phyloP scores from a whole-genome alignment of 2,113 vertebrate species.

The Catharus fuscescens region DNA sequence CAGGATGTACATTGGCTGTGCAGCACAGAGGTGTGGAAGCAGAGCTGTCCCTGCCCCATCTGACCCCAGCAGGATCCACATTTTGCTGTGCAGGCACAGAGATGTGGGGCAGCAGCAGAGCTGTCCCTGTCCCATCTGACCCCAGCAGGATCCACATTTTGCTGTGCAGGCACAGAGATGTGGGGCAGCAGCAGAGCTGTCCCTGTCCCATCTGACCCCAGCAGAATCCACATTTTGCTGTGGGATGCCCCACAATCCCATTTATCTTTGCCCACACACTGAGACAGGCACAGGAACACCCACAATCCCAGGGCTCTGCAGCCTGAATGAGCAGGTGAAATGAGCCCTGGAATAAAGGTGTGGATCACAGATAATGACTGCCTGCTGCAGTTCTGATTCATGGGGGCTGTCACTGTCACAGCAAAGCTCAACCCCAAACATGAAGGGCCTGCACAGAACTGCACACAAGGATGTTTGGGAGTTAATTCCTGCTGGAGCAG shows the following conservation, averaged over 20 bases:
- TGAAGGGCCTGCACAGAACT: not conserved
- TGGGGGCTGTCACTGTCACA: not conserved
- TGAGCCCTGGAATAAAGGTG: not conserved
- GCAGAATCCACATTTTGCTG: too few relatives aligned
- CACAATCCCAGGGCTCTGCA: not conserved
- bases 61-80: not conserved
- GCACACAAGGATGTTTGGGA: not conserved
- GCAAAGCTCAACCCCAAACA: not conserved
- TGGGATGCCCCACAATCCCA: not conserved
- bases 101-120: not conserved
- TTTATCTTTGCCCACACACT: not conserved
- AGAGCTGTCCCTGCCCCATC: not conserved
- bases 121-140: not conserved
- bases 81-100: too few relatives aligned
- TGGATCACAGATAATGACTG: not conserved
- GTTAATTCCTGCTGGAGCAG: not conserved
- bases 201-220: not conserved
- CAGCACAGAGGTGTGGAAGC: too few relatives aligned
- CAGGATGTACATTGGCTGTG: too few relatives aligned
- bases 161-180: too few relatives aligned
- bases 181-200: not conserved
- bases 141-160: not conserved
- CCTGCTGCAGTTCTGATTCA: not conserved
- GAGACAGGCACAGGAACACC: not conserved
- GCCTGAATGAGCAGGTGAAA: not conserved